Evolutionary conservation across 2,797 vertebrate genomes (phyloP).

Genomic region (Todus mexicanus): DNA sequence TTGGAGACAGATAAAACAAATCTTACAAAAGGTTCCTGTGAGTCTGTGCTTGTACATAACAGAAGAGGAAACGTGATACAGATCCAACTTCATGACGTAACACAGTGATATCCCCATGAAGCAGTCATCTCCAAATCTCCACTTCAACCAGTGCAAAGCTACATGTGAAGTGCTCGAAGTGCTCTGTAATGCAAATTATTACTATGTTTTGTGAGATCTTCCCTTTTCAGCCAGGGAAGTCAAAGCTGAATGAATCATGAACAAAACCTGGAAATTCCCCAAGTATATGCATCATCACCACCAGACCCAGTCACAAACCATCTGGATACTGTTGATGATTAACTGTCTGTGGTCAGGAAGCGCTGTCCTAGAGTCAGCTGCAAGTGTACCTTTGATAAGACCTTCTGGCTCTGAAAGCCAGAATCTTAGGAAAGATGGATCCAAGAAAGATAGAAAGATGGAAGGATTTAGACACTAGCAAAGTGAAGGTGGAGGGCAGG

Average conservation of each 20-base stretch:
- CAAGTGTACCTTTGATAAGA: not conserved
- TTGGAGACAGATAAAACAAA: not conserved
- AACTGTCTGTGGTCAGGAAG: conserved; percentile 21
- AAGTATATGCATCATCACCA: conserved; percentile 8
- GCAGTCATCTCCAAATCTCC: not conserved
- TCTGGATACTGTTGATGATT: conserved; percentile 30
- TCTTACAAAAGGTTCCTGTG: not conserved
- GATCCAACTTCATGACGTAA: not conserved
- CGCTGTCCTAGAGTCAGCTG: not conserved
- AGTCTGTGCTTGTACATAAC: not conserved
- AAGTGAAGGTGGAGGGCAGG: not conserved
- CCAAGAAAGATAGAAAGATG: not conserved
- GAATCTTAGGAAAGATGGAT: not conserved
- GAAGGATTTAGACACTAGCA: not conserved
- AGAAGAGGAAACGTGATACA: not conserved
- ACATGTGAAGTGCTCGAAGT: not conserved
- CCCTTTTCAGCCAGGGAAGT: not conserved
- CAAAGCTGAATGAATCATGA: conserved; percentile 43
- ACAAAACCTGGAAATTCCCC: conserved; percentile 44
- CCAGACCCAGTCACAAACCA: conserved; percentile 13
- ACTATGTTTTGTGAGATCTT: not conserved
- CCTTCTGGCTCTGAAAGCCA: not conserved
- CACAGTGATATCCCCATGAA: not conserved
- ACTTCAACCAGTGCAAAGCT: not conserved
- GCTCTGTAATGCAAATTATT: not conserved